These are phyloP conservation scores for Formica exsecta DNA, from an alignment of 1,140 invertebrate genomes.

Conservation along the genomic window DNA sequence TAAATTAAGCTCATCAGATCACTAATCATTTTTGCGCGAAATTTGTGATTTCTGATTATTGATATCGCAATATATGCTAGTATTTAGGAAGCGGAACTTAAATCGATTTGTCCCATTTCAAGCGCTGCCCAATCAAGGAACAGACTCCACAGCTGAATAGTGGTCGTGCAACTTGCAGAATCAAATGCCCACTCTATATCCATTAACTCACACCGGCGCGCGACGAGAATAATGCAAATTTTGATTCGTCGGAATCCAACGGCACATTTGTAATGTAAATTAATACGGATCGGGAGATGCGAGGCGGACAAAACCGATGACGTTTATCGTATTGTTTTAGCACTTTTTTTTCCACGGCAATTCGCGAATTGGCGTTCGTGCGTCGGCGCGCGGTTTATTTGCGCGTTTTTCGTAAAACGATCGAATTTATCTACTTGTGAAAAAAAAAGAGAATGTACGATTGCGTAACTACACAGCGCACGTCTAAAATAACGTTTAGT, in stretches of 20 bases:
- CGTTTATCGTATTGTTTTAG: slow-evolving; percentile 62
- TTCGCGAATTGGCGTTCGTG: background rate
- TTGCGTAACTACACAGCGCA: background rate
- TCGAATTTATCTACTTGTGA: slow-evolving; percentile 38
- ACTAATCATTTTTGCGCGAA: background rate
- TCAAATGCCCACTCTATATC: slow-evolving; percentile 61
- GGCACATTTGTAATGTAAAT: slow-evolving; percentile 60
- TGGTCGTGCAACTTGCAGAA: slow-evolving; percentile 52
- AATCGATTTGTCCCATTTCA: slow-evolving; percentile 53
- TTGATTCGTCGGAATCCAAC: slow-evolving; percentile 51
- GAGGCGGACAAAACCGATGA: slow-evolving; percentile 51
- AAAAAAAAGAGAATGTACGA: slow-evolving; percentile 9
- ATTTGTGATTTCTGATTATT: background rate
- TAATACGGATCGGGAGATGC: slow-evolving; percentile 45
- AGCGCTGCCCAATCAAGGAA: slow-evolving; percentile 45
- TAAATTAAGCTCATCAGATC: background rate
- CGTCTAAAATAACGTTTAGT: slow-evolving; percentile 48
- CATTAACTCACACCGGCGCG: slow-evolving; percentile 48
- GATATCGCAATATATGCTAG: background rate
- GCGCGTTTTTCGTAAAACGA: slow-evolving; percentile 46
- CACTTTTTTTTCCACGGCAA: background rate
- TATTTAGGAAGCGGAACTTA: slow-evolving; percentile 33
- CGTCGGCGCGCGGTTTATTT: slow-evolving; percentile 11
- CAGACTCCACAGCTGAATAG: slow-evolving; percentile 25
- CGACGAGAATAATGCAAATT: slow-evolving; percentile 49